Evolutionary conservation across 2,797 vertebrate species (phyloP), one percentile per base, ranked within the genome.

Genomic region (Typhlichthys eigenmanni): DNA sequence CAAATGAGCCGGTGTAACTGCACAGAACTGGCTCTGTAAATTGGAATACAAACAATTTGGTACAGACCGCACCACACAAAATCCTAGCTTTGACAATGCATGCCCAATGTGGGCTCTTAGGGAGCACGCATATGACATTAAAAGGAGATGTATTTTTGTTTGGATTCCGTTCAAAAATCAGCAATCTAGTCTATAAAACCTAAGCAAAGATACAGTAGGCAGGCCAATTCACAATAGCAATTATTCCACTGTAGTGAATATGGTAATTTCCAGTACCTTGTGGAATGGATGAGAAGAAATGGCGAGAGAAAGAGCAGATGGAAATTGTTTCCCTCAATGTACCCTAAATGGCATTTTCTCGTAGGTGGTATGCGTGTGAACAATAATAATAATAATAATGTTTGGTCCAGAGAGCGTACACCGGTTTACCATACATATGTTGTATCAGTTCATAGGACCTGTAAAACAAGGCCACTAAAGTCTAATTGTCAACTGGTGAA

Each of bases 281-380:
- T 55, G 59, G 66, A 74, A 58, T 50, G 68, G 62, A 53, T 73
- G 65, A 69, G 45, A 13, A 48, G 47, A 77, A 76, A 69, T 54
- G 68, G 70, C 7, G 38, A 38, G 38, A 73, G 64, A 64, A 55
- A 65, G 72, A 74, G 58, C 76, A 82, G 72, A 79, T 82, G 75
- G 71, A 66, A 67, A 68, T 48, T 5, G 55, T 16, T 78, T 60
- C 63, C 60, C 64, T 66, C 56, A 66, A 75, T 55, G 43, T 52
- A 58, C 50, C 58, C 66, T 77, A 72, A 80, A 64, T 79, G 68
- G 71, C 72, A 62, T 80, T 82, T 32, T 12, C 48, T 56, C 51
- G 47, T 45, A 59, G 63, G 72, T 56, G 49, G 58, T 24, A 45
- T 68, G 75, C 53, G 75, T 75, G 78, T 82, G 69, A 70, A 79